Conservation (phyloP, 2,797 vertebrate species). For the Cyprinodon diabolis region DNA sequence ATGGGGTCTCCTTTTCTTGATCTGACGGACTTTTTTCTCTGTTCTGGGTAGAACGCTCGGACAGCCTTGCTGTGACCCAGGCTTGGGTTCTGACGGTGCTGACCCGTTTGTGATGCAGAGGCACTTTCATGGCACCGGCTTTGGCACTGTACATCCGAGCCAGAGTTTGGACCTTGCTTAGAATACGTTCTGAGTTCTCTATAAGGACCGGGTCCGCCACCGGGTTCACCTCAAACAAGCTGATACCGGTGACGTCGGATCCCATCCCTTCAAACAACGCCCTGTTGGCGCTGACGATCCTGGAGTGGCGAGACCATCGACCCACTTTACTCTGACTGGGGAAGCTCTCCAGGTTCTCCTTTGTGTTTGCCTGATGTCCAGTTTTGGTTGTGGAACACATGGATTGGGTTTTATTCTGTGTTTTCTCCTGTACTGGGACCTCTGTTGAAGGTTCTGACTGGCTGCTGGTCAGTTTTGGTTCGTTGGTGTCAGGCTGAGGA, state of each 20-base stretch:
- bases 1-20: background rate
- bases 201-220: slow-evolving; percentile 71
- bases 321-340: slow-evolving; percentile 67
- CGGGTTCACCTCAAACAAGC: slow-evolving; percentile 73
- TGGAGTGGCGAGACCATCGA: slow-evolving; percentile 66
- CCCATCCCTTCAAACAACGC: slow-evolving; percentile 72
- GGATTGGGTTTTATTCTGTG: slow-evolving; percentile 25
- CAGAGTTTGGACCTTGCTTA: slow-evolving; percentile 89
- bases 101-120: slow-evolving; percentile 75
- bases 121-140: slow-evolving; percentile 83
- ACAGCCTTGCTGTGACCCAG: slow-evolving; percentile 27
- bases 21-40: slow-evolving; percentile 9
- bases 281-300: slow-evolving; percentile 59
- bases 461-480: slow-evolving; percentile 11
- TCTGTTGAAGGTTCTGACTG: slow-evolving; percentile 6
- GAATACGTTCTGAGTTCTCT: slow-evolving; percentile 84
- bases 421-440: slow-evolving; percentile 4
- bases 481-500: slow-evolving; percentile 7
- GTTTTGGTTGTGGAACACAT: slow-evolving; percentile 29
- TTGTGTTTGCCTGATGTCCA: slow-evolving; percentile 16
- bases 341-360: slow-evolving; percentile 39
- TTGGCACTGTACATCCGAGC: slow-evolving; percentile 89
- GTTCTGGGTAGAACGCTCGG: background rate
- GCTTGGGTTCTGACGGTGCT: slow-evolving; percentile 22
- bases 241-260: slow-evolving; percentile 69